Evolutionary conservation across 2,888 invertebrate species (phyloP), one percentile per base, ranked within the genome.

Genomic region (Synanthedon myopaeformis): DNA sequence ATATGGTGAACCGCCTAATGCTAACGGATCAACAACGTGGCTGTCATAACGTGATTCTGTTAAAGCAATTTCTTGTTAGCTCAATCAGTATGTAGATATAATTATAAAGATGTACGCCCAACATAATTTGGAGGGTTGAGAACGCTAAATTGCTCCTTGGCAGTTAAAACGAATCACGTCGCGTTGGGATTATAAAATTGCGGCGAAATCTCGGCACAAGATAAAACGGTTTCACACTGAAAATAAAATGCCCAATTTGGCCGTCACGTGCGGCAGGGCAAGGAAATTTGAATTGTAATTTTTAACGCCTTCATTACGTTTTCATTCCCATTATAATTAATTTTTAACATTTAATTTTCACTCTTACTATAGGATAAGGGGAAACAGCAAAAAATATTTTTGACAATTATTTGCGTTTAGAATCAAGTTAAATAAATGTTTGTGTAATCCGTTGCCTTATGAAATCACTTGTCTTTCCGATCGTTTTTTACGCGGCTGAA

Each of bases 81-180:
- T 35, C 35, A 35, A 6, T 35, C 35, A 10, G 10, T 35, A 35
- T 35, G 35, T 35, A 35, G 6, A 35, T 35, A 35, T 35, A 35
- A 35, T 35, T 35, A 35, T 35, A 35, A 35, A 35, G 35, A 35
- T 35, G 35, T 35, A 35, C 8, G 35, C 35, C 35, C 10, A 76
- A 79, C 72, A 70, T 69, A 74, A 78, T 79, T 77, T 74, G 62
- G 64, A 61, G 63, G 66, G 70, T 69, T 71, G 70, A 67, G 60
- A 69, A 62, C 61, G 58, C 69, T 67, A 76, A 80, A 81, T 77
- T 78, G 74, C 74, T 77, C 66, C 74, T 74, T 74, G 69, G 64
- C 72, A 74, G 69, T 76, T 75, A 74, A 77, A 79, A 74, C 75
- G 75, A 74, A 80, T 79, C 74, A 79, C 73, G 75, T 71, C 73